phyloP scores from a whole-genome alignment of 2,888 invertebrate species.

The Tiliacea aurago region DNA sequence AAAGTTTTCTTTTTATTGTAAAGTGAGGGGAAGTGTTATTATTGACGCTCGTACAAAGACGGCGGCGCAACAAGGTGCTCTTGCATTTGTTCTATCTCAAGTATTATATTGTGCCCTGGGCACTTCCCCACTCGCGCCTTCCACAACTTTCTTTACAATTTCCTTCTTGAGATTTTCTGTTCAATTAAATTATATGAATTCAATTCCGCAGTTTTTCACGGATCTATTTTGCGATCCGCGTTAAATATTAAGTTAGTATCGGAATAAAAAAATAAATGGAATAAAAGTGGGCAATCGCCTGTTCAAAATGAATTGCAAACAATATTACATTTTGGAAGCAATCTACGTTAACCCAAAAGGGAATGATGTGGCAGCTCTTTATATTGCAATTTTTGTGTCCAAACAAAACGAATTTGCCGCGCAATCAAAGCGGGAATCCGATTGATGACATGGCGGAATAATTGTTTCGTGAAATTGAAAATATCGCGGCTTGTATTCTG shows the following conservation, averaged over 20 bases:
- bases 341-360: slow-evolving; percentile 90
- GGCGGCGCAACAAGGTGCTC: slow-evolving; percentile 80
- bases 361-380: slow-evolving; percentile 91
- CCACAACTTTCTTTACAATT: slow-evolving; percentile 83
- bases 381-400: slow-evolving; percentile 91
- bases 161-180: slow-evolving; percentile 82
- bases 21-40: slow-evolving; percentile 78
- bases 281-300: slow-evolving; percentile 87
- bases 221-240: slow-evolving; percentile 76
- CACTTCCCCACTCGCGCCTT: slow-evolving; percentile 79
- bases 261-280: slow-evolving; percentile 81
- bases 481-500: slow-evolving; percentile 84
- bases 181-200: slow-evolving; percentile 85
- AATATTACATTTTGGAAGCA: slow-evolving; percentile 90
- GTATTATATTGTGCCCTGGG: slow-evolving; percentile 83
- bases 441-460: slow-evolving; percentile 90
- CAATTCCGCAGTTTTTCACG: slow-evolving; percentile 79
- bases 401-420: slow-evolving; percentile 91
- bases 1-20: slow-evolving; percentile 67
- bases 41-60: slow-evolving; percentile 79
- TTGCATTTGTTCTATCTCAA: slow-evolving; percentile 82
- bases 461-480: slow-evolving; percentile 91
- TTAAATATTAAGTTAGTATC: slow-evolving; percentile 83
- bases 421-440: slow-evolving; percentile 91
- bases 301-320: slow-evolving; percentile 90